Evolutionary conservation across 2,797 vertebrate species (phyloP).

Genomic region (Paedocypris micromegethes): DNA sequence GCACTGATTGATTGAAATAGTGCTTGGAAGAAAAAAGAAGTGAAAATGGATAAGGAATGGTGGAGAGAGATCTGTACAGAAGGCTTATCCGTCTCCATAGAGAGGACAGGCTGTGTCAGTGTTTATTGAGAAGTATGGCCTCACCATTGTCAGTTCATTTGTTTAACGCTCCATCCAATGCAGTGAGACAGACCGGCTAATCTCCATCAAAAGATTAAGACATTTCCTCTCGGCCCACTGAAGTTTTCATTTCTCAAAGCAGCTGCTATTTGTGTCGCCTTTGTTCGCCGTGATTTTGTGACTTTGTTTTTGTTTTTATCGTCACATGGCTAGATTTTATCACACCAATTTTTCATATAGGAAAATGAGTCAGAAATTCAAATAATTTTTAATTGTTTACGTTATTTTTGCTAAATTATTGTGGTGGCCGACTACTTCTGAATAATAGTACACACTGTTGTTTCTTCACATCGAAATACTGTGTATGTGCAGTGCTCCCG

Average conservation of each 20-base stretch:
- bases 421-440: too few relatives aligned
- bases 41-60: conserved; percentile 10
- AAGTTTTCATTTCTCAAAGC: conserved; percentile 20
- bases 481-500: too few relatives aligned
- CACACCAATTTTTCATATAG: too few relatives aligned
- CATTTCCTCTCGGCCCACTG: conserved; percentile 35
- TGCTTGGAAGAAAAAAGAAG: conserved; percentile 22
- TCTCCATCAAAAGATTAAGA: conserved; percentile 54
- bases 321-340: too few relatives aligned
- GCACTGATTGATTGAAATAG: conserved; percentile 25
- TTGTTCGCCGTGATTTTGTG: conserved; percentile 4
- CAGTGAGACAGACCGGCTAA: conserved; percentile 45
- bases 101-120: conserved; percentile 57
- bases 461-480: too few relatives aligned
- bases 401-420: too few relatives aligned
- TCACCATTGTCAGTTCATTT: conserved; percentile 61
- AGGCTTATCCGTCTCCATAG: conserved; percentile 64
- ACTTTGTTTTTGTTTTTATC: too few relatives aligned
- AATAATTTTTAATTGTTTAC: too few relatives aligned
- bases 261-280: not conserved
- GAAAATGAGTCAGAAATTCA: too few relatives aligned
- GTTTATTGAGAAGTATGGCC: conserved; percentile 69
- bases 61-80: conserved; percentile 39
- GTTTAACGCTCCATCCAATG: conserved; percentile 58
- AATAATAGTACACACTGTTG: too few relatives aligned